Evolutionary conservation across 2,888 invertebrate species (phyloP), one percentile per base, ranked within the genome.

Genomic region (Drosophila atripex): DNA sequence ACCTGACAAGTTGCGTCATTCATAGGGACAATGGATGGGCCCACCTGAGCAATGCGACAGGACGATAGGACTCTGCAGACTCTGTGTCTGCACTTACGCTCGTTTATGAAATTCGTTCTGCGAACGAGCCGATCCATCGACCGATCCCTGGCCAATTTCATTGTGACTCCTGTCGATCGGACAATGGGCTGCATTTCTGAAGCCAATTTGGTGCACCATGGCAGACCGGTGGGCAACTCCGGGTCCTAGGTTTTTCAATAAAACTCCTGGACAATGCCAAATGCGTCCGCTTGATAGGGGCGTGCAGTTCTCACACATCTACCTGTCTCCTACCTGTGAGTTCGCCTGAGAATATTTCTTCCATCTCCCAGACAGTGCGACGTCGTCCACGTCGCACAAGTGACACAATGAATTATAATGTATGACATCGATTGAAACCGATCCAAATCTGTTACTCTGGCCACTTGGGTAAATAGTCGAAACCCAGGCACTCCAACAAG

Each of bases 211-310:
- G 23, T 47, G 54, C 75, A 71, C 71, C 80, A 70, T 72, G 75
- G 68, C 79, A 68, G 49, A 71, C 65, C 65, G 59, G 50, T 77
- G 72, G 75, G 80, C 86, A 55, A 50, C 55, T 47, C 43, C 45
- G 30, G 5, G 23, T 43, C 16, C 30, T 30, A 16, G 61, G 30
- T 21, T 73, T 61, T 58, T 53, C 39, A 47, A 35, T 16, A 73
- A 53, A 57, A 57, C 45, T 46, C 38, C 43, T 28, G 54, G 80
- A 90, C 88, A 90, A 90, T 86, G 79, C 86, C 78, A 59, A 65
- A 88, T 86, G 71, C 72, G 78, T 84, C 82, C 78, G 85, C 80
- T 88, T 88, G 88, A 91, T 90, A 90, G 90, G 89, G 91, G 91
- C 91, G 91, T 91, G 91, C 86, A 90, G 84, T 86, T 83, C 88